A percentile compares a stretch with the other conserved stretches of the same genome.
These are phyloP conservation scores for Amiota mariae DNA, from an alignment of 2,888 invertebrate genomes.

Conservation along the genomic window DNA sequence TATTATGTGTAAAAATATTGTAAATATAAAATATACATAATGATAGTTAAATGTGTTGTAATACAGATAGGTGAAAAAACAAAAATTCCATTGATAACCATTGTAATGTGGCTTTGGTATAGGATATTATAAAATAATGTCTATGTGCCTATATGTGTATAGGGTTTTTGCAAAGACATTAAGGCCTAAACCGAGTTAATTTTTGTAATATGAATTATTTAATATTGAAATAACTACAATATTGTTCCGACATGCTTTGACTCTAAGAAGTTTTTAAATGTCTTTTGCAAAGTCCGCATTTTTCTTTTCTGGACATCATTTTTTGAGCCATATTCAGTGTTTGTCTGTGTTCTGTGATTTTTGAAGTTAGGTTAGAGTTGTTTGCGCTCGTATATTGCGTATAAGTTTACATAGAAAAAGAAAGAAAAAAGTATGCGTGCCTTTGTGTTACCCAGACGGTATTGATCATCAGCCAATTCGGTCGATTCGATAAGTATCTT, in stretches of 20 bases:
- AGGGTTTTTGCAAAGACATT: too few species aligned
- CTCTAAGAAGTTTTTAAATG: too few species aligned
- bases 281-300: not conserved
- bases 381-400: constrained; percentile 18
- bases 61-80: too few species aligned
- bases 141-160: too few species aligned
- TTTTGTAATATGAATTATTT: too few species aligned
- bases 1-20: not conserved
- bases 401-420: constrained; percentile 19
- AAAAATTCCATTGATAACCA: too few species aligned
- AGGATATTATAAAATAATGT: too few species aligned
- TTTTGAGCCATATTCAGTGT: constrained; percentile 50
- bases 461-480: constrained; percentile 91
- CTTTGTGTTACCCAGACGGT: constrained; percentile 98
- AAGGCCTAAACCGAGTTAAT: too few species aligned
- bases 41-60: too few species aligned
- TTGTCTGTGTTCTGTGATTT: constrained; percentile 31
- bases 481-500: constrained; percentile 86
- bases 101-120: too few species aligned
- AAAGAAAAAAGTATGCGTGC: constrained; percentile 78
- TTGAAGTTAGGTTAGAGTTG: constrained; percentile 38
- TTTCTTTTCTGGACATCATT: constrained; percentile 51
- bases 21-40: not conserved
- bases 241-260: too few species aligned
- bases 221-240: too few species aligned